Conservation (phyloP, 1,140 invertebrate species). For the Episyrphus balteatus region DNA sequence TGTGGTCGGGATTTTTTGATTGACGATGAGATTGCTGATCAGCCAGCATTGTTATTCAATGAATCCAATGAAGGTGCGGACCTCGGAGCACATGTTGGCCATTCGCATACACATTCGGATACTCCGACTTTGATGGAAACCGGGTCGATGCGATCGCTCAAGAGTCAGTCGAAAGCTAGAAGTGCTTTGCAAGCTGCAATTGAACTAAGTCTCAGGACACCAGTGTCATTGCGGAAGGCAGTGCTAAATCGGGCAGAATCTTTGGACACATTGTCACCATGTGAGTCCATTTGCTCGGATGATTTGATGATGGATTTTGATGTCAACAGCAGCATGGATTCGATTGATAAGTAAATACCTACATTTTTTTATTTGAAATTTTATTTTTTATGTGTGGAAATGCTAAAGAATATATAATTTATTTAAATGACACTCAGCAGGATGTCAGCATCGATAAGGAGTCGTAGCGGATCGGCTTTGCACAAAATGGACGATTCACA, state of each 20-base stretch:
- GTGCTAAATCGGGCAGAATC: constrained; percentile 48
- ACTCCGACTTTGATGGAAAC: constrained; percentile 32
- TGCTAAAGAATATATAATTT: too few species aligned
- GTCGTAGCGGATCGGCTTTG: constrained; percentile 39
- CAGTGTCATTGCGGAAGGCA: constrained; percentile 19
- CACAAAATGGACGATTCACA: constrained; percentile 42
- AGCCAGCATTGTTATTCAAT: constrained; percentile 70
- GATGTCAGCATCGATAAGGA: constrained; percentile 19
- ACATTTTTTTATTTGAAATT: background rate
- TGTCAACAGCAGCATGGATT: constrained; percentile 58
- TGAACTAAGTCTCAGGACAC: constrained; percentile 35
- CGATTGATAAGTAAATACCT: constrained; percentile 48
- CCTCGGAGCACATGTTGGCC: background rate
- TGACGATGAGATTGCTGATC: constrained; percentile 84
- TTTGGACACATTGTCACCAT: constrained; percentile 63
- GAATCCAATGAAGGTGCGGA: constrained; percentile 20
- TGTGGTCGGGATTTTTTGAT: constrained; percentile 63
- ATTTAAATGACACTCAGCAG: background rate
- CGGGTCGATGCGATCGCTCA: constrained; percentile 27
- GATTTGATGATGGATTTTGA: constrained; percentile 77
- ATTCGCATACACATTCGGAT: constrained; percentile 12
- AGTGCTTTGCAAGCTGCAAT: constrained; percentile 29
- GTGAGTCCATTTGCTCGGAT: constrained; percentile 67
- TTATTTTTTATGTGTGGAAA: background rate
- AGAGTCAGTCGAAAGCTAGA: constrained; percentile 27